These are phyloP conservation scores for Abramis brama DNA, from an alignment of 2,113 vertebrate species.

Conservation along the genomic window DNA sequence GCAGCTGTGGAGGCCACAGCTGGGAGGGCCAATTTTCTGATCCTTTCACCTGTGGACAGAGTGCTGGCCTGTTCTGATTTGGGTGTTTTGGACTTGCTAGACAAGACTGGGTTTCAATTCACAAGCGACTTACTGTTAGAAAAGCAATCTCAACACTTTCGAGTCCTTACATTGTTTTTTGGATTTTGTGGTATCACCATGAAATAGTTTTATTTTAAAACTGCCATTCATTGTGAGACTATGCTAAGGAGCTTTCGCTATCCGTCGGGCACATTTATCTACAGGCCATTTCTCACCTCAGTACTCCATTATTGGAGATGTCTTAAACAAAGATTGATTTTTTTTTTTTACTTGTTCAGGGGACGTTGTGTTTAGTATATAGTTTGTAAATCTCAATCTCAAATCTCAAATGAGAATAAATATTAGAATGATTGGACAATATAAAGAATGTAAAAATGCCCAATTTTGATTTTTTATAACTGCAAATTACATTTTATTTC, in stretches of 20 bases:
- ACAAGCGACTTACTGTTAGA: slow-evolving; percentile 9
- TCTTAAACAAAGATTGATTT: slow-evolving; percentile 14
- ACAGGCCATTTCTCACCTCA: slow-evolving; percentile 1
- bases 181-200: slow-evolving; percentile 43
- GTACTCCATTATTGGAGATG: slow-evolving; percentile 10
- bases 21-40: slow-evolving; percentile 36
- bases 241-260: slow-evolving; percentile 23
- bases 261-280: slow-evolving; percentile 7
- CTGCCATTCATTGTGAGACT: slow-evolving; percentile 35
- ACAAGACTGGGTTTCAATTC: slow-evolving; percentile 48
- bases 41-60: slow-evolving; percentile 33
- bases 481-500: background rate
- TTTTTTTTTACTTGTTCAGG: background rate
- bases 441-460: background rate
- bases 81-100: slow-evolving; percentile 34
- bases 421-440: background rate
- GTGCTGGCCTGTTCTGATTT: slow-evolving; percentile 1
- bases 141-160: slow-evolving; percentile 32
- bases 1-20: slow-evolving; percentile 13
- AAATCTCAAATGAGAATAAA: too few relatives aligned
- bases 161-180: background rate
- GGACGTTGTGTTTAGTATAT: background rate
- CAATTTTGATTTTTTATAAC: background rate
- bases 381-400: too few relatives aligned
- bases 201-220: slow-evolving; percentile 49